phyloP scores from a whole-genome alignment of 2,113 vertebrate genomes.

The Nicator chloris region DNA sequence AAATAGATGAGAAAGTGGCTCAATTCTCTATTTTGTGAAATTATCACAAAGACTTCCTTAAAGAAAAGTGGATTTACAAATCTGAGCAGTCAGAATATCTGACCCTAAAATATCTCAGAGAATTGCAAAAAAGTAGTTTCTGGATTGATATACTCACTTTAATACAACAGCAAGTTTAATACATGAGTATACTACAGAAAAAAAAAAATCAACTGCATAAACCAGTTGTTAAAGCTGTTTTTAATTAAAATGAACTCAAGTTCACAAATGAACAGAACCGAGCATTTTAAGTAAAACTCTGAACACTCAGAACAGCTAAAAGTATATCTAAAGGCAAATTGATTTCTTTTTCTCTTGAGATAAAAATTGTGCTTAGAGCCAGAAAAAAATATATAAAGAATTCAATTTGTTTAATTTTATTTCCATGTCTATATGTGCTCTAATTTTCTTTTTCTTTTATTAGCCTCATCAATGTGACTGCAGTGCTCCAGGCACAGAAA shows the following conservation, averaged over 20 bases:
- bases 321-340: neutral
- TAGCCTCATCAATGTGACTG: neutral
- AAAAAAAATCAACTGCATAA: neutral
- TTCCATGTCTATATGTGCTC: neutral
- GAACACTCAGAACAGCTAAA: neutral
- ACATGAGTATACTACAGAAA: neutral
- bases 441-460: neutral
- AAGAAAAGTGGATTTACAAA: neutral
- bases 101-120: neutral
- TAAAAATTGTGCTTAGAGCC: neutral
- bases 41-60: neutral
- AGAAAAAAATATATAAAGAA: neutral
- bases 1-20: neutral
- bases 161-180: neutral
- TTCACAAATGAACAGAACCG: neutral
- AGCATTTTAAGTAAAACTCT: conserved; percentile 1
- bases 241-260: conserved; percentile 59
- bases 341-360: neutral
- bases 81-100: neutral
- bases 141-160: neutral
- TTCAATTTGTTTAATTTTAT: neutral
- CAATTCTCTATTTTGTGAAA: neutral
- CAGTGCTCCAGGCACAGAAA: neutral
- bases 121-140: neutral
- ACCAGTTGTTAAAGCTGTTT: neutral